Conservation (phyloP, 2,888 invertebrate genomes). For the Agrochola macilenta region DNA sequence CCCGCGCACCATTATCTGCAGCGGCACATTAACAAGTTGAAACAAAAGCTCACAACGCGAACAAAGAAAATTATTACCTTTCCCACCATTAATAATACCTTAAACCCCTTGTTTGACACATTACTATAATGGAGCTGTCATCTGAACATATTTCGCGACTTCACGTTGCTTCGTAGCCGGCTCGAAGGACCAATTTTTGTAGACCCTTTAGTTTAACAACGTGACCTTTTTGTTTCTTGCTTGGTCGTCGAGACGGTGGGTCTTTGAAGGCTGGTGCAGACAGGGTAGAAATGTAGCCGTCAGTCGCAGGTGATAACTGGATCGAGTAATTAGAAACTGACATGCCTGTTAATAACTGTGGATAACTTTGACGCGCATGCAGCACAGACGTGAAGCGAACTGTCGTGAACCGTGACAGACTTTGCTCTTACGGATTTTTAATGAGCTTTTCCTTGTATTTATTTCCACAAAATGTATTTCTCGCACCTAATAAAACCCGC, state of each 20-base stretch:
- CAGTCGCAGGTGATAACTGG: slow-evolving; percentile 89
- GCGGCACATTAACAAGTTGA: slow-evolving; percentile 35
- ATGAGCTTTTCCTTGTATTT: slow-evolving; percentile 23
- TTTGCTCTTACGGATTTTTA: slow-evolving; percentile 34
- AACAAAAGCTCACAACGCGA: slow-evolving; percentile 50
- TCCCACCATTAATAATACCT: slow-evolving; percentile 70
- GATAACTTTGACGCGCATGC: slow-evolving; percentile 81
- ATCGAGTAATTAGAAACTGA: slow-evolving; percentile 88
- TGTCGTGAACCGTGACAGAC: slow-evolving; percentile 55
- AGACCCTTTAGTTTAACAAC: slow-evolving; percentile 62
- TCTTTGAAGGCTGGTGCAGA: slow-evolving; percentile 71
- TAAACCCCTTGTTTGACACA: slow-evolving; percentile 75
- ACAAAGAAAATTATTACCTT: slow-evolving; percentile 67
- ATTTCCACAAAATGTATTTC: slow-evolving; percentile 17
- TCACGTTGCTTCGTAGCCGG: slow-evolving; percentile 65
- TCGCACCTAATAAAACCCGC: background rate
- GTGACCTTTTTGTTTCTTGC: slow-evolving; percentile 40
- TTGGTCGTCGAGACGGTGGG: slow-evolving; percentile 41
- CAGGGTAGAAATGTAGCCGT: slow-evolving; percentile 76
- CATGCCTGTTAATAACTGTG: slow-evolving; percentile 84
- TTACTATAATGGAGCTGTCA: slow-evolving; percentile 83
- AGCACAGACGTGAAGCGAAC: slow-evolving; percentile 66
- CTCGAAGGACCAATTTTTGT: slow-evolving; percentile 61
- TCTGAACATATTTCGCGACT: slow-evolving; percentile 77
- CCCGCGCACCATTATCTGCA: slow-evolving; percentile 19